Percentiles rank a stretch among this genome's conserved stretches.
These are phyloP conservation scores for Eupithecia subumbrata DNA, from an alignment of 2,888 invertebrate species.

Conservation along the genomic window DNA sequence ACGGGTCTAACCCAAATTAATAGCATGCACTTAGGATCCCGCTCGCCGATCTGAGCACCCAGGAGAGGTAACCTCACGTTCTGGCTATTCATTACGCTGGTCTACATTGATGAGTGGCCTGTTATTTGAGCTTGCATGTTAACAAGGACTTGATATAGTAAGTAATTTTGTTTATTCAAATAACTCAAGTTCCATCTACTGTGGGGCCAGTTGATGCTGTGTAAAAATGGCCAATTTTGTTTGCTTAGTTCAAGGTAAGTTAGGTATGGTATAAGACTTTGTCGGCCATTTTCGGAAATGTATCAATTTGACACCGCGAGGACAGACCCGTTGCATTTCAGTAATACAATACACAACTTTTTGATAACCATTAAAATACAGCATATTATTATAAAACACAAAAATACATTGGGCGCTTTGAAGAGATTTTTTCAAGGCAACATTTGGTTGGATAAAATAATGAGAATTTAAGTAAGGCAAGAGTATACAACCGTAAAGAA, in stretches of 20 bases:
- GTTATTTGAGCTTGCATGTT: constrained; percentile 3
- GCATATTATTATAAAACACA: no score
- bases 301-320: neutral
- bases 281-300: neutral
- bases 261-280: neutral
- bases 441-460: no score
- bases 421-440: no score
- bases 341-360: no score
- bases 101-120: constrained; percentile 21
- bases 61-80: constrained; percentile 7
- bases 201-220: neutral
- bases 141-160: neutral
- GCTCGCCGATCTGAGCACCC: constrained; percentile 11
- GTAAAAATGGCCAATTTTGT: neutral
- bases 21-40: neutral
- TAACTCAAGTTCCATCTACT: neutral
- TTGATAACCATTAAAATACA: no score
- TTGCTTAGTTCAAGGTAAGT: no score
- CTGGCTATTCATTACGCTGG: constrained; percentile 22
- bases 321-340: no score
- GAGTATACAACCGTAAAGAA: no score
- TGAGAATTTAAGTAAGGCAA: no score
- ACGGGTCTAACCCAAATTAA: constrained; percentile 6
- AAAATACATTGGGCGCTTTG: no score
- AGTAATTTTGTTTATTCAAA: neutral